These are phyloP conservation scores for Oreochromis grahami DNA, from an alignment of 2,797 vertebrate species.

Conservation along the genomic window DNA sequence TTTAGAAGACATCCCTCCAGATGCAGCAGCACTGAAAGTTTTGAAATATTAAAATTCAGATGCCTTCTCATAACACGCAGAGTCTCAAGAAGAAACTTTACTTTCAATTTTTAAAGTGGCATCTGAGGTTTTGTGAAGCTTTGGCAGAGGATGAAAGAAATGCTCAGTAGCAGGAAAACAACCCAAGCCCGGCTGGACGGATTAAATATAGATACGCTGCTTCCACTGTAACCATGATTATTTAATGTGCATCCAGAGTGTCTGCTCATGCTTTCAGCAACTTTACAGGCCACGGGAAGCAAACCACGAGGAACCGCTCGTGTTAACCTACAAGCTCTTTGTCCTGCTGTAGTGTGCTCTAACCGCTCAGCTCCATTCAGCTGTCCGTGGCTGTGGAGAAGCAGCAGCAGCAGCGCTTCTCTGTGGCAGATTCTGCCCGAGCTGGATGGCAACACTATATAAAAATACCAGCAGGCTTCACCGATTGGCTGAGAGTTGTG, in stretches of 20 bases:
- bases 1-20: background rate
- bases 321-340: background rate
- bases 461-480: conserved; percentile 27
- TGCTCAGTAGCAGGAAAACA: background rate
- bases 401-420: background rate
- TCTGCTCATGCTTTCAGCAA: background rate
- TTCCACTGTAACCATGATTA: background rate
- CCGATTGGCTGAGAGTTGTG: conserved; percentile 21
- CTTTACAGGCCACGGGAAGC: background rate
- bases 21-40: background rate
- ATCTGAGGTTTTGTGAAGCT: background rate
- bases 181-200: background rate
- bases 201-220: conserved; percentile 4
- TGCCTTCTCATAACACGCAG: background rate
- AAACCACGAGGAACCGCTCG: background rate
- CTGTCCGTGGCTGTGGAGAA: accelerated
- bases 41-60: background rate
- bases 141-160: background rate
- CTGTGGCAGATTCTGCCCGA: background rate
- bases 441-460: conserved; percentile 36
- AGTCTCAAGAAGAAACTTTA: background rate
- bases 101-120: background rate
- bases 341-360: background rate
- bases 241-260: background rate
- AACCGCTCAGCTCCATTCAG: background rate